Conservation (phyloP, 2,888 invertebrate genomes). For the Eucera pruinosa region DNA sequence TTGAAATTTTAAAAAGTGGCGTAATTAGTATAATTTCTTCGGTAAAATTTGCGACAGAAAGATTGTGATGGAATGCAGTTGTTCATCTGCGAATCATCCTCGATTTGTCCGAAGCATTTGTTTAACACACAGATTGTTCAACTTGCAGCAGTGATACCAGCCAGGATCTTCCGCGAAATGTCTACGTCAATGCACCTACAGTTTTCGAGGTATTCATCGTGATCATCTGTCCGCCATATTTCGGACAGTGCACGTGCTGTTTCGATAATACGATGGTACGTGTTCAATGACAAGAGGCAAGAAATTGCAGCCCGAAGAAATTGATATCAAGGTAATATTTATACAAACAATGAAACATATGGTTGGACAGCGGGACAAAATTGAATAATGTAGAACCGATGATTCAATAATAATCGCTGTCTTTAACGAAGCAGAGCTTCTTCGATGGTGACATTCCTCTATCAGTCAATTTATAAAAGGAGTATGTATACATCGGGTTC, state of each 20-base stretch:
- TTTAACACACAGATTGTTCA: slow-evolving; percentile 33
- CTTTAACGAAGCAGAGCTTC: background rate
- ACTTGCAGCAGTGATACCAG: slow-evolving; percentile 22
- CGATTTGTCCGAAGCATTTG: slow-evolving; percentile 16
- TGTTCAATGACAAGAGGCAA: slow-evolving; percentile 49
- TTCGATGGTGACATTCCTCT: background rate
- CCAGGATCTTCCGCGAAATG: slow-evolving; percentile 16
- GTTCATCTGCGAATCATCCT: too few species aligned
- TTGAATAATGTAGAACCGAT: slow-evolving; percentile 15
- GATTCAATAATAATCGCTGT: slow-evolving; percentile 17
- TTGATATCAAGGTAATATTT: slow-evolving; percentile 51
- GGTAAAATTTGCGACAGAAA: too few species aligned
- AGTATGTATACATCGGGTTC: too few species aligned
- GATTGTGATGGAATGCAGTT: too few species aligned
- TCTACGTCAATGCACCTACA: slow-evolving; percentile 44
- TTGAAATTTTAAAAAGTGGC: too few species aligned
- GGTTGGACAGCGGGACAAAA: slow-evolving; percentile 33
- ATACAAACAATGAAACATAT: slow-evolving; percentile 46
- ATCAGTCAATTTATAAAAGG: too few species aligned
- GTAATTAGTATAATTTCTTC: too few species aligned
- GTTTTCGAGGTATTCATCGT: slow-evolving; percentile 43
- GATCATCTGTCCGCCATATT: slow-evolving; percentile 78
- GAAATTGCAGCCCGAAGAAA: slow-evolving; percentile 44
- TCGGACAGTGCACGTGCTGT: slow-evolving; percentile 79
- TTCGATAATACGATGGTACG: slow-evolving; percentile 58